A percentile compares a stretch with the other conserved stretches of the same genome.
Conservation (phyloP, 2,797 vertebrate genomes). For the Phrynocephalus guinanensis region DNA sequence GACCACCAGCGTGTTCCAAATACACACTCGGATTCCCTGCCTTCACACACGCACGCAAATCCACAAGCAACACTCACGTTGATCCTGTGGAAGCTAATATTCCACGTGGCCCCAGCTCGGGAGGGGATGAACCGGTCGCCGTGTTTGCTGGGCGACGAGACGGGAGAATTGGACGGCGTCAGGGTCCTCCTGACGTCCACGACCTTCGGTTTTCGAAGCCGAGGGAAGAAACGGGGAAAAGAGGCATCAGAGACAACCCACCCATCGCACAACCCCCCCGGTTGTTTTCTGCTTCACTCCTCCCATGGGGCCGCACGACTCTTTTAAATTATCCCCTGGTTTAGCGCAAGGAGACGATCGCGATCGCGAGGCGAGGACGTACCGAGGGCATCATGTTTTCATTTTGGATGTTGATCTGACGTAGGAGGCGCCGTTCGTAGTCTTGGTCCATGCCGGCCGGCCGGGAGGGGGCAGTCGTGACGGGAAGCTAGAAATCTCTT, state of each 20-base stretch:
- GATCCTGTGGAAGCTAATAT: conserved; percentile 97
- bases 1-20: too few species aligned
- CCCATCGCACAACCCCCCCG: too few species aligned
- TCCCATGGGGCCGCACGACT: too few species aligned
- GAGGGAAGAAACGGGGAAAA: not conserved
- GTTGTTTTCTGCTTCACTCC: too few species aligned
- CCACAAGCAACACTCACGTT: conserved; percentile 82
- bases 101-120: conserved; percentile 98
- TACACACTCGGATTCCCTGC: not conserved
- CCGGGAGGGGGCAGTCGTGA: too few species aligned
- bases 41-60: too few species aligned
- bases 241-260: not conserved
- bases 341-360: not conserved
- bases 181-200: conserved; percentile 88
- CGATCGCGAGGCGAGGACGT: conserved; percentile 61
- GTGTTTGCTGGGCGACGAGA: conserved; percentile 97
- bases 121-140: conserved; percentile 98
- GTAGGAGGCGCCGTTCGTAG: conserved; percentile 77
- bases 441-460: conserved; percentile 33
- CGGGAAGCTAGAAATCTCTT: not conserved
- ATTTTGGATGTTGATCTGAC: conserved; percentile 89
- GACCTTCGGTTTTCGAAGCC: conserved; percentile 79
- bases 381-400: conserved; percentile 85
- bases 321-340: too few species aligned
- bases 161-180: conserved; percentile 93